phyloP scores from a whole-genome alignment of 1,140 invertebrate genomes.

The Sminthurides bifidus region DNA sequence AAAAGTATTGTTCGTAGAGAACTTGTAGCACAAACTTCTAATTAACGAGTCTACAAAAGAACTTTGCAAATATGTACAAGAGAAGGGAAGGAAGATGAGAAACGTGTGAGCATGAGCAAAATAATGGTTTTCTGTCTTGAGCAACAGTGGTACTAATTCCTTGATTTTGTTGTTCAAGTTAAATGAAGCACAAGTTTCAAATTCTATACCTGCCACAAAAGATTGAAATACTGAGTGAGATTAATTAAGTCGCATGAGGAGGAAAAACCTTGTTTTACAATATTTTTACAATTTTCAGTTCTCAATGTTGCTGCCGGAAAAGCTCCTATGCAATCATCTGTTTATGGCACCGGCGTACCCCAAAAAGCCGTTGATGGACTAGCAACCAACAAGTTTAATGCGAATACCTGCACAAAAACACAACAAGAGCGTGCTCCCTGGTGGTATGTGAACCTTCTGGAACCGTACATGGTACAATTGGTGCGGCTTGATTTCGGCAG shows the following conservation, averaged over 20 bases:
- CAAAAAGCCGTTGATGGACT: slow-evolving; percentile 77
- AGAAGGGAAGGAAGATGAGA: too few relatives aligned
- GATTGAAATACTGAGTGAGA: not conserved
- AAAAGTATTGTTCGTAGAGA: too few relatives aligned
- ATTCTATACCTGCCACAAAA: not conserved
- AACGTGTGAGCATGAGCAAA: too few relatives aligned
- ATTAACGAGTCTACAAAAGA: too few relatives aligned
- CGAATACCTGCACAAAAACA: slow-evolving; percentile 76
- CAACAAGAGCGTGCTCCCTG: slow-evolving; percentile 68
- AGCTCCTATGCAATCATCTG: slow-evolving; percentile 86
- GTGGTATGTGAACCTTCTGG: slow-evolving; percentile 92
- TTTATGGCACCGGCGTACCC: slow-evolving; percentile 67
- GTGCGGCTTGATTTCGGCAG: slow-evolving; percentile 85
- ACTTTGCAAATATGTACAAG: too few relatives aligned
- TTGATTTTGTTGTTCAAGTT: not conserved
- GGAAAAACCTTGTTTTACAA: not conserved
- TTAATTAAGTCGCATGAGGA: not conserved
- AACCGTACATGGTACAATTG: slow-evolving; percentile 89
- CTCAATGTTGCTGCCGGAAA: slow-evolving; percentile 90
- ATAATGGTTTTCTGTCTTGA: too few relatives aligned
- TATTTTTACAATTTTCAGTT: slow-evolving; percentile 45
- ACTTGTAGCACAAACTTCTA: too few relatives aligned
- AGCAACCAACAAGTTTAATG: slow-evolving; percentile 65
- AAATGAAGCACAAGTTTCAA: not conserved
- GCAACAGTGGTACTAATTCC: too few relatives aligned